These are phyloP conservation scores for Andrena dorsata DNA, from an alignment of 2,888 invertebrate species.

Conservation along the genomic window DNA sequence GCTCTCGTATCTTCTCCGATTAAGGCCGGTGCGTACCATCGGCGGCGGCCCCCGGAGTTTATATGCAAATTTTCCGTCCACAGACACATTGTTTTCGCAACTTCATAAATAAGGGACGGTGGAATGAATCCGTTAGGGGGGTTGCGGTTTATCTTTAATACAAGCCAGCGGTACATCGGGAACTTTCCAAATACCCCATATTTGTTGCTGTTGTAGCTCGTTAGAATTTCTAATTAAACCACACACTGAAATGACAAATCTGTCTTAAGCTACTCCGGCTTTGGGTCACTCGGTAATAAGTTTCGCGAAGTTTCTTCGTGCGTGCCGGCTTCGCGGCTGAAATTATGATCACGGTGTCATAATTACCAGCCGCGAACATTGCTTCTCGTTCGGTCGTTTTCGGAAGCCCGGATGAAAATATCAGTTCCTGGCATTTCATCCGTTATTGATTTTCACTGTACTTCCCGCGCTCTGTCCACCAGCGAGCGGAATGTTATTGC, in stretches of 20 bases:
- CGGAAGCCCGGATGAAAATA: neutral
- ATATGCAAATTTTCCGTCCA: slow-evolving; percentile 45
- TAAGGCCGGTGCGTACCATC: slow-evolving; percentile 18
- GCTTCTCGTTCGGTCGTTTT: slow-evolving; percentile 1
- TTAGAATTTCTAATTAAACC: slow-evolving; percentile 70
- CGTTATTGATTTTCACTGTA: neutral
- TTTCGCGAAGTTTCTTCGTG: slow-evolving; percentile 64
- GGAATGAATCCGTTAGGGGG: slow-evolving; percentile 46
- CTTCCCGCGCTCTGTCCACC: neutral
- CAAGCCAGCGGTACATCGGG: slow-evolving; percentile 43
- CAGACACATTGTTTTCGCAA: slow-evolving; percentile 45
- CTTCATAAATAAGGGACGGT: slow-evolving; percentile 51
- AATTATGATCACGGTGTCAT: slow-evolving; percentile 60
- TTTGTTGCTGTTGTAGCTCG: slow-evolving; percentile 56
- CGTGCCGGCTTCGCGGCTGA: slow-evolving; percentile 40
- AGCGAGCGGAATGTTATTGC: neutral
- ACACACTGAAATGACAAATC: slow-evolving; percentile 64
- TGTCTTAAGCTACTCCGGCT: slow-evolving; percentile 58
- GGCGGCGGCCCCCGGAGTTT: slow-evolving; percentile 27
- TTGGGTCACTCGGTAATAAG: slow-evolving; percentile 62
- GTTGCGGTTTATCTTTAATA: slow-evolving; percentile 44
- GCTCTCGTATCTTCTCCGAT: slow-evolving; percentile 26
- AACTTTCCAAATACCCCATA: slow-evolving; percentile 55
- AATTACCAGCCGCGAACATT: slow-evolving; percentile 40
- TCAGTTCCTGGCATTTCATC: neutral